Base-by-base conservation (phyloP, 2,888 invertebrate species). In the Habroteleia sp. region DNA sequence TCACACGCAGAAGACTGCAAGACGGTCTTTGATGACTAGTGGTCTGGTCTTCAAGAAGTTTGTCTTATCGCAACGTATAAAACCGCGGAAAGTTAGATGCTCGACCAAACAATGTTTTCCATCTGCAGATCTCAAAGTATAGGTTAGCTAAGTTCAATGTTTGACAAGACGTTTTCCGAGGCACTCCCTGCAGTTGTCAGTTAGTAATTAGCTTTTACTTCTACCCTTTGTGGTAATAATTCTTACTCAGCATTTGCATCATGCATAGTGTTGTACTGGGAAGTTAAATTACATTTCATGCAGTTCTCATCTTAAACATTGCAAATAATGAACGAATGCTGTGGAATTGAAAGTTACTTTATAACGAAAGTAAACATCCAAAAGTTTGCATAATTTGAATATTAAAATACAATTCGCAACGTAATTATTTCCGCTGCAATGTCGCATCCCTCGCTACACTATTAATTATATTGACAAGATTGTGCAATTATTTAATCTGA, bases 121-220 rank as follows among this genome's bases (percentile, higher is more conserved):
- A 76, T 71, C 71, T 48, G 52, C 58, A 31, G 75, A 14, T 73
- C 52, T 71, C 65, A 74, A 62, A 56, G 75, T 65, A 74, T 73
- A 52, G 71, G 71, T 76, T 60, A 54, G 54, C 69, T 66, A 79
- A 78, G 69, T 79, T 80, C 68, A 73, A 39, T 69, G 74, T 81
- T 79, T 79, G 78, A 79, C 79, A 74, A 80, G 81, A 80, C 77
- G 74, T 78, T 79, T 77, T 79, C 76, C 68, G 68, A 58, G 76
- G 78, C 76, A 75, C 65, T 58, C 77, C 72, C 77, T 81, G 78
- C 65, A 73, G 74, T 77, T 79, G 82, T 81, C 79, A 80, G 78
- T 79, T 78, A 66, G 76, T 82, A 81, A 82, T 81, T 81, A 81
- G 80, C 79, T 78, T 74, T 73, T 65, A 77, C 74, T 77, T 76